phyloP scores from a whole-genome alignment of 2,113 vertebrate species.

The Dicerorhinus sumatrensis region DNA sequence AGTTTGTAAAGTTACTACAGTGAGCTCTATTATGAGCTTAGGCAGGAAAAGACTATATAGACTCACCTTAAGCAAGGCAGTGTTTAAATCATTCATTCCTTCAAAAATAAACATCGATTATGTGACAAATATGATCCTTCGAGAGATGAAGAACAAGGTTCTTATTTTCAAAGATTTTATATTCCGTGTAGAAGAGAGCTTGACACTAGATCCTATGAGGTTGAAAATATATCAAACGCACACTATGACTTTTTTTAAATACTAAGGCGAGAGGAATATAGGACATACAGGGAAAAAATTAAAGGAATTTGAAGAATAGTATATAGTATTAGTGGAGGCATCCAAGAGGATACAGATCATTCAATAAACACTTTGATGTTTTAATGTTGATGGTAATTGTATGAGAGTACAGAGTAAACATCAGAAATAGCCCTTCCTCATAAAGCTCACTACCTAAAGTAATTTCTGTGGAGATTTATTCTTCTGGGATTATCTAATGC shows the following conservation, averaged over 20 bases:
- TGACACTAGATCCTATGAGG: background rate
- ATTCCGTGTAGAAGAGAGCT: background rate
- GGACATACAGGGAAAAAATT: background rate
- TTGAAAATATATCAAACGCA: slow-evolving; percentile 1
- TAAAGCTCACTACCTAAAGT: background rate
- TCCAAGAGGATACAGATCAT: background rate
- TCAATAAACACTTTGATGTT: background rate
- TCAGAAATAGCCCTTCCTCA: background rate
- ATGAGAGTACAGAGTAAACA: background rate
- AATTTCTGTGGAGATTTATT: background rate
- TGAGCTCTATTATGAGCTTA: background rate
- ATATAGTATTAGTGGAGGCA: background rate
- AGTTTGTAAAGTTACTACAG: slow-evolving; percentile 25
- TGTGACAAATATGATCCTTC: slow-evolving; percentile 60
- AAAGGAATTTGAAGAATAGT: background rate
- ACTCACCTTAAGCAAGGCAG: background rate
- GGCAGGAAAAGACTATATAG: background rate
- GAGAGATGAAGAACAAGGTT: background rate
- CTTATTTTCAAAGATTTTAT: slow-evolving; percentile 63
- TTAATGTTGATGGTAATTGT: background rate
- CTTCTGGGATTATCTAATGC: background rate
- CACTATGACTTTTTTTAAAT: background rate
- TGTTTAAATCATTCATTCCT: slow-evolving; percentile 62
- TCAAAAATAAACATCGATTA: slow-evolving; percentile 68
- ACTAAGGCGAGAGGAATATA: background rate